Evolutionary conservation across 2,888 invertebrate genomes (phyloP).

Genomic region (Hirtodrosophila alboralis): DNA sequence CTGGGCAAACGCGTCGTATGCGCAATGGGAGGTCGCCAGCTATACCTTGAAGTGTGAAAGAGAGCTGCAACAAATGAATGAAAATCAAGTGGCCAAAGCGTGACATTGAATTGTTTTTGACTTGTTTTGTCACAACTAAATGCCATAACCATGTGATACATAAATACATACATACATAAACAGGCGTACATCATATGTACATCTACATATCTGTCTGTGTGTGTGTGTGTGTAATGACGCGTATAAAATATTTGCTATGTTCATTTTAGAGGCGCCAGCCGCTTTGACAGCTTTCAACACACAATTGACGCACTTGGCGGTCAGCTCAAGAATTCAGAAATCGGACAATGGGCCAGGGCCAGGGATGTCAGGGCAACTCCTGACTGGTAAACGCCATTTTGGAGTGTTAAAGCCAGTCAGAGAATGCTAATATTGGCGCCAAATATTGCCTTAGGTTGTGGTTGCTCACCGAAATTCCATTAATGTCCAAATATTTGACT

Average conservation of each 20-base stretch:
- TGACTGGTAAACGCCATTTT: no score
- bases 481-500: constrained; percentile 27
- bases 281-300: constrained; percentile 60
- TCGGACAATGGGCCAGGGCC: constrained; percentile 27
- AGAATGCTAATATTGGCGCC: constrained; percentile 26
- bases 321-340: constrained; percentile 6
- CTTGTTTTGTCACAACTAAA: constrained; percentile 65
- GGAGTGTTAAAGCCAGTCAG: constrained; percentile 9
- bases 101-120: constrained; percentile 71
- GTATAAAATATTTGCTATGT: constrained; percentile 47
- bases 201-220: constrained; percentile 4
- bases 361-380: not conserved
- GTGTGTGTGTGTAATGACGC: constrained; percentile 29
- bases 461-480: constrained; percentile 34
- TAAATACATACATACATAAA: constrained; percentile 16
- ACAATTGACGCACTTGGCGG: constrained; percentile 30
- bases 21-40: constrained; percentile 21
- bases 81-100: constrained; percentile 67
- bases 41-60: no score
- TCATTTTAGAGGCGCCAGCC: constrained; percentile 51
- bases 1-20: constrained; percentile 46
- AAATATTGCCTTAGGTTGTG: constrained; percentile 7
- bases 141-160: constrained; percentile 26
- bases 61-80: constrained; percentile 73
- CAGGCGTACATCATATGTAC: constrained; percentile 22